Base-by-base conservation (phyloP, 2,797 vertebrate genomes). In the Hirundo rustica region DNA sequence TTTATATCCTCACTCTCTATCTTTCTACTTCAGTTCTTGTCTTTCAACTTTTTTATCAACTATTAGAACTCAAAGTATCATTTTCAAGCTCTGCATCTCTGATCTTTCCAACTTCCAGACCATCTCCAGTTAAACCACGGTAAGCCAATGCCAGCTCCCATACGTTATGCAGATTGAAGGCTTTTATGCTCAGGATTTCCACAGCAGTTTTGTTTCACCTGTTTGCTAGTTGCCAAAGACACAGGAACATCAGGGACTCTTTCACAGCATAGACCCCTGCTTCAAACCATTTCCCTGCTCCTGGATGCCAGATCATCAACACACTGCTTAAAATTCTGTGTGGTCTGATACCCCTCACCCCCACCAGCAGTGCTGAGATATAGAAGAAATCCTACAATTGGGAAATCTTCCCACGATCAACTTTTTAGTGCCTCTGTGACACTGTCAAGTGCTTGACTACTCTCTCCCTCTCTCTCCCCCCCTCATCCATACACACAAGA, bases 101-200 rank as follows among this genome's bases (percentile, higher is more conserved):
- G 57, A 88, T 68, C 16, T 71, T 80, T 34, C 44, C 18, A 38
- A 2, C 44, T 84, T 26, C 47, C n/a, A 88, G 57, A 27, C 51
- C 77, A 57, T 16, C 20, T 47, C 29, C 57, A 72, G 23, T 83
- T 77, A 85, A 74, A 77, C 13, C 18, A 55, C 32, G 54, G 30
- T 11, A 76, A 91, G 36, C 25, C 40, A 75, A 5, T 3, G 2
- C 10, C 27, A 66, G 38, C 7, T 16, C 29, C 38, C 1, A 0
- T 34, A 55, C 50, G 3, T 73, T 64, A 88, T 8, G n/a, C 40
- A 81, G 62, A 12, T 3, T 65, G 36, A 72, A 78, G 16, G 10
- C 29, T 66, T 11, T 71, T 67, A 48, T 70, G 34, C 38, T 79
- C 22, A 65, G 34, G 22, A 73, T 74, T 85, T 86, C 76, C 8